Evolutionary conservation across 2,888 invertebrate genomes (phyloP).

Genomic region (Ptycholaimellus sp.): DNA sequence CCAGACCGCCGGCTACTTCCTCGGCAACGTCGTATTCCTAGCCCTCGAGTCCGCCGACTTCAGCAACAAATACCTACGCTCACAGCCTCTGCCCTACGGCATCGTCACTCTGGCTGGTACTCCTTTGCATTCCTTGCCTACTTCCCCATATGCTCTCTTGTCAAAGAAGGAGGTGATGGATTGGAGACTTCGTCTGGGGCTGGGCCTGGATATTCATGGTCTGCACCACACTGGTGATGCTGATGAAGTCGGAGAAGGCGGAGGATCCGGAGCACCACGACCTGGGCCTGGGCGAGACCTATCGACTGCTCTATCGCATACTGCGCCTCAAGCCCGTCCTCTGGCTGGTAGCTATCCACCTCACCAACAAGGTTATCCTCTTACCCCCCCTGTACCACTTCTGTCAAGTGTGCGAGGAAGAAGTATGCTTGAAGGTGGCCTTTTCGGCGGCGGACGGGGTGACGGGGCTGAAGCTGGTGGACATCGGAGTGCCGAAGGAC

Average conservation of each 20-base stretch:
- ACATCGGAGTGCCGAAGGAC: conserved; percentile 83
- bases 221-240: conserved; percentile 61
- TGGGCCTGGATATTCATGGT: conserved; percentile 78
- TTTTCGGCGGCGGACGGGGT: conserved; percentile 87
- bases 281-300: conserved; percentile 43
- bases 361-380: conserved; percentile 74
- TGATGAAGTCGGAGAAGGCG: conserved; percentile 62
- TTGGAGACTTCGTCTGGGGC: conserved; percentile 58
- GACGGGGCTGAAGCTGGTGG: conserved; percentile 74
- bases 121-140: too few species aligned
- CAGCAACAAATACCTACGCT: conserved; percentile 69
- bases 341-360: conserved; percentile 48
- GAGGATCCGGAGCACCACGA: too few species aligned
- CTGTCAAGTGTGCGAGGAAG: too few species aligned
- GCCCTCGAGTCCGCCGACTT: conserved; percentile 83
- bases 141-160: too few species aligned
- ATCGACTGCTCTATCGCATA: conserved; percentile 55
- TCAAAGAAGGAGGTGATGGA: too few species aligned
- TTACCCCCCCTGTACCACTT: too few species aligned
- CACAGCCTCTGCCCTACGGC: conserved; percentile 44
- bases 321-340: conserved; percentile 56
- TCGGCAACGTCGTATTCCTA: conserved; percentile 84
- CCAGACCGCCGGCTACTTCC: conserved; percentile 85
- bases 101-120: conserved; percentile 32
- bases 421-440: conserved; percentile 53